Base-by-base conservation (phyloP, 2,888 invertebrate genomes). In the Laothoe populi region DNA sequence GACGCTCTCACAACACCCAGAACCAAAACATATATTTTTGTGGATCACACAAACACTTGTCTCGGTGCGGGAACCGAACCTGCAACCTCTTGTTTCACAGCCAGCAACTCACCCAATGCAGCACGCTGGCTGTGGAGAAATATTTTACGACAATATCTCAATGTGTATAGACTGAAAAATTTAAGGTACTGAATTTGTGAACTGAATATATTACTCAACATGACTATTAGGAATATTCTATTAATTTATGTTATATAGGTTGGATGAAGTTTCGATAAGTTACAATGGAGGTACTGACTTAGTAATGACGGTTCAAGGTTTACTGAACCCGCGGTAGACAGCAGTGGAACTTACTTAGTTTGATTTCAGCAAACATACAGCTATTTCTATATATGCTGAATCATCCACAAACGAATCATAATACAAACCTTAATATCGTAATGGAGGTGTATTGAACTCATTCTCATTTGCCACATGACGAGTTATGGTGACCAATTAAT, bases 241-340 rank as follows among this genome's bases (percentile, higher is more conserved):
- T 64, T 65, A 64, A 70, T 68, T 67, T 66, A 68, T 64, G 65
- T 66, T 66, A 68, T 58, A 42, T 46, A 57, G 57, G 62, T 61
- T 16, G 48, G 65, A 65, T 66, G 65, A 65, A 66, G 65, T 63
- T 66, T 62, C 57, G 48, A 35, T 57, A 45, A 61, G 42, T 61
- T 59, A 58, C 48, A 65, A 65, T 63, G 49, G 45, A 61, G 62
- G 60, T 57, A 57, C 57, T 42, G 59, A 57, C 42, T 48, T 61
- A 46, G 38, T 44, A 46, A 63, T 59, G 61, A 23, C 46, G 57
- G 46, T 59, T 63, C 45, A 49, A 64, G 63, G 59, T 53, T 35
- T 53, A 53, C 53, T 21, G 35, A 53, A 19, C 31, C 53, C 19
- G 31, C 53, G 31, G 49, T 53, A 53, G 53, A 53, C 53, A 53